Evolutionary conservation across 2,797 vertebrate species (phyloP), one percentile per base, ranked within the genome.

Genomic region (Coregonus ussuriensis): DNA sequence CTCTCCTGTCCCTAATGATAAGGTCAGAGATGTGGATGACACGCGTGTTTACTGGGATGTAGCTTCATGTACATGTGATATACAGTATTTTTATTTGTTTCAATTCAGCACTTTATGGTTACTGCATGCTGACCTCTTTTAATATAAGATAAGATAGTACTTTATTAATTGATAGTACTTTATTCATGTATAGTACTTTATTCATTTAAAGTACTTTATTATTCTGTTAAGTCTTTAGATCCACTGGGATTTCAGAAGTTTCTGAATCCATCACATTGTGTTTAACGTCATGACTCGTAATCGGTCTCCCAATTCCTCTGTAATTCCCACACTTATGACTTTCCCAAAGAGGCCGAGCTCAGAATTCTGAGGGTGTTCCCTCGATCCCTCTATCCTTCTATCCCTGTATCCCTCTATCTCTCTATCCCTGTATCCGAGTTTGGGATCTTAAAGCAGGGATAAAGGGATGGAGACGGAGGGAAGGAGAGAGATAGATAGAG

Each of bases 21-120:
- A 93, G 91, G 91, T 92, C 89, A 81, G 83, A 85, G 85, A 92
- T 25, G 25, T 92, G 91, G 90, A 90, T 90, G 18, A 74, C 81
- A 74, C 83, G 69, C 9, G 37, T 21, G 41, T 78, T 80, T 81
- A 72, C 33, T 35, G 7, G 86, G 77, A 14, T 72, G 53, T 33
- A 9, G 15, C n/a, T 84, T 74, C 80, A 25, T 25, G 25, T 25
- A 25, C 25, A 25, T 25, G 25, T 25, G 25, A 78, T 82, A 69
- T 78, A 83, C 41, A 41, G 1, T 74, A 79, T 85, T 68, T 77
- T 9, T 9, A 41, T 41, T 41, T 41, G 79, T 83, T 85, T 15
- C 6, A 25, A 7, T 25, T 53, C 70, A 71, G 25, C 51, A 71
- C 11, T 47, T 25, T 53, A 21, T 53, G 7, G 41, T 41, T 47